Percentiles rank a stretch among this genome's conserved stretches.
These are phyloP conservation scores for Laothoe populi DNA, from an alignment of 2,888 invertebrate genomes.

Conservation along the genomic window DNA sequence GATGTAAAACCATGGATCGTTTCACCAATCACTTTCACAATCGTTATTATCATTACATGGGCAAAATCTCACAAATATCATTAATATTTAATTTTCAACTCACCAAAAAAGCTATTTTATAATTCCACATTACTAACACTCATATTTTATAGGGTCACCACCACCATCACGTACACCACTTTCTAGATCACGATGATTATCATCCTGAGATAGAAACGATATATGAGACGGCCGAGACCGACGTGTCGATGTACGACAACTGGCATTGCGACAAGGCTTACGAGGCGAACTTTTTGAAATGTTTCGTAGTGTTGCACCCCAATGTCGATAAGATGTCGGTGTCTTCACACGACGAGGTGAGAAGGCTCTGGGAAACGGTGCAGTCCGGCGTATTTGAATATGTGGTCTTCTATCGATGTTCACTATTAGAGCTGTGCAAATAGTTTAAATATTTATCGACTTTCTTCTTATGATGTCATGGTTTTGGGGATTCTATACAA, in stretches of 20 bases:
- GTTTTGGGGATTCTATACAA: neutral
- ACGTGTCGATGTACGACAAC: slow-evolving; percentile 50
- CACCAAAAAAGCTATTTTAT: too few relatives aligned
- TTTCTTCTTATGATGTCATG: neutral
- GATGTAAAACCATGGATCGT: too few relatives aligned
- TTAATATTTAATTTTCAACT: too few relatives aligned
- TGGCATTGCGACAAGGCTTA: slow-evolving; percentile 58
- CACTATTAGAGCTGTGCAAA: neutral
- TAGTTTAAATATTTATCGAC: neutral
- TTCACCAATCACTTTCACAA: too few relatives aligned
- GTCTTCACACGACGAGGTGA: slow-evolving; percentile 61
- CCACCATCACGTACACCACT: slow-evolving; percentile 28
- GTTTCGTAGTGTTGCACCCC: slow-evolving; percentile 55
- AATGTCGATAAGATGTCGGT: slow-evolving; percentile 53
- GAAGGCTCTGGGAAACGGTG: slow-evolving; percentile 32
- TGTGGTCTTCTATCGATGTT: neutral
- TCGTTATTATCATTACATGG: too few relatives aligned
- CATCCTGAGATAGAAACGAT: slow-evolving; percentile 76
- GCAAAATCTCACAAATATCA: too few relatives aligned
- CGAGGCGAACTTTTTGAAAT: slow-evolving; percentile 59
- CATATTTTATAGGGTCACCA: slow-evolving; percentile 44
- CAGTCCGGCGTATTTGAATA: too few relatives aligned
- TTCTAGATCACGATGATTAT: slow-evolving; percentile 55
- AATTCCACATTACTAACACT: slow-evolving; percentile 31
- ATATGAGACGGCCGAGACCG: slow-evolving; percentile 64